Evolutionary conservation across 2,888 invertebrate species (phyloP), one percentile per base, ranked within the genome.

Genomic region (Dasysyrphus tricinctus): DNA sequence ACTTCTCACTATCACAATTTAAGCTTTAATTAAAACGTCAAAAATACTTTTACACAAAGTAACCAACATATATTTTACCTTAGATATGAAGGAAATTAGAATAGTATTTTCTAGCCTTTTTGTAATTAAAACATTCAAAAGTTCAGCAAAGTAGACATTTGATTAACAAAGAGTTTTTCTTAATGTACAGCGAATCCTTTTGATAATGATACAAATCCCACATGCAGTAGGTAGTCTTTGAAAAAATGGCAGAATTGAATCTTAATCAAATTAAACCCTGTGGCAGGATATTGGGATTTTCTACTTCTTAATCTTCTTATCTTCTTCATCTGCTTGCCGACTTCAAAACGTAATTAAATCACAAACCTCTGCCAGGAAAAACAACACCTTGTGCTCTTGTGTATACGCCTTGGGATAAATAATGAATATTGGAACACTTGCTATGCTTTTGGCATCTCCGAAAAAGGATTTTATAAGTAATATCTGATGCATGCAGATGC

Each of bases 271-370:
- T 51, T 54, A 54, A 24, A n/a, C 16, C 57, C 47, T 14, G 44
- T 44, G 47, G 49, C 16, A 54, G 65, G 39, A 82, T 74, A 61
- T 57, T 75, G 51, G 49, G 54, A 79, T 69, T 69, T 67, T 37
- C 42, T 39, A 54, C 78, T 63, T 54, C 39, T 24, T 24, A 3
- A 2, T 69, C 78, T 63, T 54, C 39, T 24, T 24, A 3, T 24
- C 24, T 4, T 49, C 19, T 14, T 75, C 14, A 12, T 24, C 7
- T 59, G 57, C 19, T 37, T 19, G 16, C 24, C n/a, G 16, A 42
- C 2, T n/a, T 12, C 9, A 12, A 74, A 75, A 70, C 47, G 29
- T 72, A 84, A 84, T 80, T 80, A 84, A 80, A 76, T 54, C 61
- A 67, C 72, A 80, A 69, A 72, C 75, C 65, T 59, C 70, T 65